Evolutionary conservation across 2,888 invertebrate species (phyloP), one percentile per base, ranked within the genome.

Genomic region (Heliconius erato): DNA sequence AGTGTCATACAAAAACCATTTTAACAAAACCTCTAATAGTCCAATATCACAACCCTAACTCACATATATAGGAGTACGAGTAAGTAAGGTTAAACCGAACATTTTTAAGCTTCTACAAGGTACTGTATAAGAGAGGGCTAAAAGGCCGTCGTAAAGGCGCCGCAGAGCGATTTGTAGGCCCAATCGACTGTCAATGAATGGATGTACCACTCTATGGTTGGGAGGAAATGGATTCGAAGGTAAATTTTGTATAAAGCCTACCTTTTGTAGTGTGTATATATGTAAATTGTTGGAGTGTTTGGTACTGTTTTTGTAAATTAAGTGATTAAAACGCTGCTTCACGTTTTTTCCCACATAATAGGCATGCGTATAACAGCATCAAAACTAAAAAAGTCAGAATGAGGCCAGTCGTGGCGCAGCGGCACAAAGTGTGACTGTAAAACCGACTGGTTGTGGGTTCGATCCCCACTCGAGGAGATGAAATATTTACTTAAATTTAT

Each of bases 141-240:
- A 92, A 91, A 93, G 91, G 90, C 90, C 89, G 89, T 89, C 89
- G 88, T 88, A 87, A 86, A 89, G 88, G 88, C 89, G 89, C 89
- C 90, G 88, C 91, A 91, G 89, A 89, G 89, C 93, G 92, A 93
- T 94, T 92, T 93, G 92, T 92, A 91, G 91, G 88, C 91, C 89
- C 94, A 92, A 94, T 94, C 93, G 94, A 93, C 92, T 94, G 91
- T 91, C 94, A 92, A 94, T 94, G 93, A 93, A 94, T 92, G 91
- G 89, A 91, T 88, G 90, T 88, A 87, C 88, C 88, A 89, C 89
- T 89, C 78, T 67, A 65, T 65, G 83, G 82, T 71, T 79, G 80
- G 82, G 80, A 80, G 84, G 80, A 77, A 78, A 81, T 81, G 49
- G 44, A 63, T 69, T 54, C 12, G 44, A 77, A 81, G 81, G 81